Evolutionary conservation across 2,888 invertebrate species (phyloP), one percentile per base, ranked within the genome.

Genomic region (Epiperipatus broadwayi): DNA sequence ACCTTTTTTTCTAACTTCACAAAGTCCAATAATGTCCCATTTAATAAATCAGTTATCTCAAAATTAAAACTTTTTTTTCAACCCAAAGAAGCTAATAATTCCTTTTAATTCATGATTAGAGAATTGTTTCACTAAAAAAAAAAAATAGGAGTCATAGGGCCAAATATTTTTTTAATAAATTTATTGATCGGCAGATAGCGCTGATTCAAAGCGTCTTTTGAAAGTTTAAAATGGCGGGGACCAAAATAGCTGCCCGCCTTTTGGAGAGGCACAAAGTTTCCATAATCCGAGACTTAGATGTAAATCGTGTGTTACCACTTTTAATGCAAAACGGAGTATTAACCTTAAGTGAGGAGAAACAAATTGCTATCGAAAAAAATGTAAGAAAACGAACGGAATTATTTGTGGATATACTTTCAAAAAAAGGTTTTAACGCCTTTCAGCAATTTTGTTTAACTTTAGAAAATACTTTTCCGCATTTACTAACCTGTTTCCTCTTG

Each of bases 371-470:
- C 18, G 46, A 45, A 15, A 33, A 37, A 18, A 48, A 51, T 29
- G 46, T 47, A 2, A 46, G 46, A 21, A 46, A 44, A 28, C 47
- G 50, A 16, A 47, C 50, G n/a, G 53, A 55, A 19, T 40, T 48
- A 21, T 49, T 57, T 45, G 46, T 56, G 18, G 55, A 54, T 35
- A 48, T 53, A 41, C 43, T 56, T 18, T 50, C 51, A 5, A 47
- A 46, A 34, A 56, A 55, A 44, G 54, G 53, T 35, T 45, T 49
- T 21, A 43, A 46, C 21, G 53, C 50, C 32, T 55, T 56, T 46
- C 49, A 51, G 14, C 54, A 53, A 36, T 52, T 56, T 46, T 55
- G 55, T 47, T 48, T 45, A 37, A 49, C 49, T 46, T 49, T 57
- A 31, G 56, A 57, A 43, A 49, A 50, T 38, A 46, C 46, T 1